Conservation (phyloP, 2,888 invertebrate species). For the Dendrolimus houi region DNA sequence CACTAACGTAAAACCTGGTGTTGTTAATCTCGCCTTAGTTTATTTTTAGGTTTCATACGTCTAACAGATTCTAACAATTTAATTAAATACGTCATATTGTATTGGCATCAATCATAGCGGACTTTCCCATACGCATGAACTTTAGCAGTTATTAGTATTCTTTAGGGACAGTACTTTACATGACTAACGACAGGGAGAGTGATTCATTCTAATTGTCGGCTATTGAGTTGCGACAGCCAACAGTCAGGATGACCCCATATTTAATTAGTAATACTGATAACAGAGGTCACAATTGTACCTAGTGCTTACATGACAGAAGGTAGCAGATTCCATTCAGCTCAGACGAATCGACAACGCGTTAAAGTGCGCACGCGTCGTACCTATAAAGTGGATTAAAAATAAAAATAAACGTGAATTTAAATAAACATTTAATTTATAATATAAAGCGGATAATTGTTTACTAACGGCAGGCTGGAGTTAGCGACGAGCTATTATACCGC, state of each 20-base stretch:
- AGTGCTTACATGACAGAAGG: constrained; percentile 20
- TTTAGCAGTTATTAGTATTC: neutral
- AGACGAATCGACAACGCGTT: constrained; percentile 35
- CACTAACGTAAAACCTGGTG: no score
- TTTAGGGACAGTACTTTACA: neutral
- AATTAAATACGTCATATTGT: neutral
- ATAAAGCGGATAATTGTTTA: constrained; percentile 4
- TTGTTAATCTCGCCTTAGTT: no score
- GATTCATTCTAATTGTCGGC: constrained; percentile 17
- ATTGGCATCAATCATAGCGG: neutral
- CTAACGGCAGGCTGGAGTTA: no score
- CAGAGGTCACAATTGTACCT: constrained; percentile 31
- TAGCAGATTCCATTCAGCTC: constrained; percentile 22
- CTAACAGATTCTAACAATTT: neutral
- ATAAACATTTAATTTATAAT: no score
- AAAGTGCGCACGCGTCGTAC: constrained; percentile 41
- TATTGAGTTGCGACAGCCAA: constrained; percentile 10
- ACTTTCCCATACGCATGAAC: neutral
- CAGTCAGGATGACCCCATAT: constrained; percentile 15
- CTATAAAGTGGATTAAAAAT: constrained; percentile 4
- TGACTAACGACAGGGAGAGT: constrained; percentile 14
- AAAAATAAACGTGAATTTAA: neutral
- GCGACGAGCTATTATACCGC: no score
- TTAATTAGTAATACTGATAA: constrained; percentile 37
- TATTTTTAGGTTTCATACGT: neutral